phyloP scores from a whole-genome alignment of 2,113 vertebrate species.

The Gopherus evgoodei region DNA sequence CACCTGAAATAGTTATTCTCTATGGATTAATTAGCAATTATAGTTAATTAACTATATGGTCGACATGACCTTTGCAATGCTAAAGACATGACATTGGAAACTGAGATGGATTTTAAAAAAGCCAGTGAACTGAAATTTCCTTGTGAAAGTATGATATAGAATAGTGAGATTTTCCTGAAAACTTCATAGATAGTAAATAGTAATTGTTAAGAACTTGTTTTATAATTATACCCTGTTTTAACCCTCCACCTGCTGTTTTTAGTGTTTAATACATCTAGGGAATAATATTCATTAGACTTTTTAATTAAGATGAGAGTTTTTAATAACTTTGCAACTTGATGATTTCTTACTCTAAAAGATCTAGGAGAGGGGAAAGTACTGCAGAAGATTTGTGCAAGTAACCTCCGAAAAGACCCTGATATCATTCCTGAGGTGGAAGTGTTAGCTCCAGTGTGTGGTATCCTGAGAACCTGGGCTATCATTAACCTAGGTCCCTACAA shows the following conservation, averaged over 20 bases:
- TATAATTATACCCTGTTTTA: neutral
- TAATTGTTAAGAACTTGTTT: neutral
- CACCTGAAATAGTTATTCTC: neutral
- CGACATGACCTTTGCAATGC: neutral
- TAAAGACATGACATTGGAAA: neutral
- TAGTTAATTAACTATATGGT: neutral
- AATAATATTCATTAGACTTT: neutral
- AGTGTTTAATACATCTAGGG: neutral
- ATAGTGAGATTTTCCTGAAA: neutral
- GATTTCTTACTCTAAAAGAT: neutral
- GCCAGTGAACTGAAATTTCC: neutral
- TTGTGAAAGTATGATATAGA: neutral
- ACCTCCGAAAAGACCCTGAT: neutral
- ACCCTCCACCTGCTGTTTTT: neutral
- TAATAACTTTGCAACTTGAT: neutral
- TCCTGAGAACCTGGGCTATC: neutral
- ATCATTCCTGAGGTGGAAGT: neutral
- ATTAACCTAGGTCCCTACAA: neutral
- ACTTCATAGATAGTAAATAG: neutral
- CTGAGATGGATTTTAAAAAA: neutral
- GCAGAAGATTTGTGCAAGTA: neutral
- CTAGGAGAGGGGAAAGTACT: neutral
- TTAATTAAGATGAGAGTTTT: neutral
- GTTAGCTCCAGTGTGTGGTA: neutral
- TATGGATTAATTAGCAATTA: neutral